A percentile compares a stretch with the other conserved stretches of the same genome.
Evolutionary conservation across 2,888 invertebrate species (phyloP).

Genomic region (Seira ritae): DNA sequence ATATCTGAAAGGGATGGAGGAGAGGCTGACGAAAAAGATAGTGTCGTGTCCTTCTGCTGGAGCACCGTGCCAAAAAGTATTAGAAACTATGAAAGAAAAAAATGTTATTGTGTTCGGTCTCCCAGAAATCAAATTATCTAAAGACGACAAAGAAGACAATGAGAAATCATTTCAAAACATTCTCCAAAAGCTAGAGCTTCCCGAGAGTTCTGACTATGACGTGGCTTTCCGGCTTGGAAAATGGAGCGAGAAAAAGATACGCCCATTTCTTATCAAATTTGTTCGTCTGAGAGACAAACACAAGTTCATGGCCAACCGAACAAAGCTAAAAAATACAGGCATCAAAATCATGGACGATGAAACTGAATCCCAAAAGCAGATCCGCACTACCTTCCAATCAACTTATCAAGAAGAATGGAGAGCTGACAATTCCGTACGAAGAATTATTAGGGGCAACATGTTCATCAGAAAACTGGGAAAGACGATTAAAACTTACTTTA

Average conservation of each 20-base stretch:
- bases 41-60: too few species aligned
- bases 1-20: too few species aligned
- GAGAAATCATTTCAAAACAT: not conserved
- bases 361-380: not conserved
- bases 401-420: slow-evolving; percentile 1
- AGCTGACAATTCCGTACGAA: not conserved
- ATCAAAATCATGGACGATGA: not conserved
- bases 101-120: not conserved
- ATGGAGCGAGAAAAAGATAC: not conserved
- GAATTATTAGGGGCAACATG: not conserved
- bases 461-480: not conserved
- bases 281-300: not conserved
- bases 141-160: not conserved
- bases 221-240: not conserved
- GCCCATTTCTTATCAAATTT: slow-evolving; percentile 5
- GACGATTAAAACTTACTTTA: not conserved
- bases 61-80: too few species aligned
- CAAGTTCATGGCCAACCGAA: not conserved
- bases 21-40: too few species aligned
- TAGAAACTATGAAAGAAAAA: too few species aligned
- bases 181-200: not conserved
- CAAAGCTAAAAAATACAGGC: not conserved
- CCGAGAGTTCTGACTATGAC: not conserved
- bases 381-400: not conserved
- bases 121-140: not conserved